phyloP scores from a whole-genome alignment of 2,113 vertebrate species.

The Dryoscopus gambensis region DNA sequence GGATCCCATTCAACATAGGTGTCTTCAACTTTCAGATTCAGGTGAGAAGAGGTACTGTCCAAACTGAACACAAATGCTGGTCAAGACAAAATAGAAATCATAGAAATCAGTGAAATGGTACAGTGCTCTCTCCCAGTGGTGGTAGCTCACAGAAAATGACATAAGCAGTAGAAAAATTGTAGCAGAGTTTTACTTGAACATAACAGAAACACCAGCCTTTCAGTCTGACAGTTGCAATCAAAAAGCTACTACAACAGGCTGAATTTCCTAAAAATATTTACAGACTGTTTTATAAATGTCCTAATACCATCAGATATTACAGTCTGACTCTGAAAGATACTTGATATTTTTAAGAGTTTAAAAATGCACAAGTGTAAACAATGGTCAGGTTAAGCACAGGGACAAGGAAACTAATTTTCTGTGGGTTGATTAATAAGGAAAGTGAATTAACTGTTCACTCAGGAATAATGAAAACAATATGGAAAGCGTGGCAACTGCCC shows the following conservation, averaged over 20 bases:
- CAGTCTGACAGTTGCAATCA: neutral
- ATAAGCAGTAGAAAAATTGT: neutral
- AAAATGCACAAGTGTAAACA: neutral
- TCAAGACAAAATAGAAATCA: slow-evolving; percentile 33
- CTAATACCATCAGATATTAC: neutral
- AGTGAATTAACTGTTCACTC: neutral
- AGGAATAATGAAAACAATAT: neutral
- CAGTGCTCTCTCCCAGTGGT: neutral
- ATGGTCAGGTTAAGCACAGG: neutral
- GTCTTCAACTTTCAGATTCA: slow-evolving; percentile 88
- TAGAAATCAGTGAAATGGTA: neutral
- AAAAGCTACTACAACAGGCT: neutral
- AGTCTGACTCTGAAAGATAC: neutral
- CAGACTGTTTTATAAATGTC: neutral
- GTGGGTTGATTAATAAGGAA: neutral
- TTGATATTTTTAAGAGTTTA: neutral
- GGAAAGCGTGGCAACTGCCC: neutral
- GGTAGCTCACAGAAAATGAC: rapidly evolving
- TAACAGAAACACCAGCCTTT: neutral
- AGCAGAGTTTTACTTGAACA: neutral
- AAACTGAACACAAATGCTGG: slow-evolving; percentile 86
- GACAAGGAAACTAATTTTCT: neutral
- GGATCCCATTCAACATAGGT: slow-evolving; percentile 89
- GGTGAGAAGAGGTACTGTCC: slow-evolving; percentile 84
- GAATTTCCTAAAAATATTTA: neutral